Conservation (phyloP, 2,888 invertebrate species). For the Bombylius discolor region DNA sequence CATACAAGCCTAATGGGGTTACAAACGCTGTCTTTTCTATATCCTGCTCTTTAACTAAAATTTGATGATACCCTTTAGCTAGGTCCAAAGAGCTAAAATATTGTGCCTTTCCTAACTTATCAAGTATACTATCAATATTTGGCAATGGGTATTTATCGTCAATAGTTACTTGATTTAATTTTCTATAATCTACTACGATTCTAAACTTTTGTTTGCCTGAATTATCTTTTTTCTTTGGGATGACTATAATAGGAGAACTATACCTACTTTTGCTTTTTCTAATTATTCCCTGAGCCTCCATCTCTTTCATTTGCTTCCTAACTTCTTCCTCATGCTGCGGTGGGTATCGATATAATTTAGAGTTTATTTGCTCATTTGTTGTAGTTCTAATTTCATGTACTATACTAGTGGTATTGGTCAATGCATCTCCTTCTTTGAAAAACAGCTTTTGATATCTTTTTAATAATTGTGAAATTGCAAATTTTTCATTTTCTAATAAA, state of each 20-base stretch:
- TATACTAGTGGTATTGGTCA: not conserved
- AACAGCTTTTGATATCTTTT: slow-evolving; percentile 10
- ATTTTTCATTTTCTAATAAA: slow-evolving; percentile 6
- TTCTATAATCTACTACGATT: slow-evolving; percentile 9
- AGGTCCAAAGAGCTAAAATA: slow-evolving; percentile 11
- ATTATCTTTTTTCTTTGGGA: slow-evolving; percentile 7
- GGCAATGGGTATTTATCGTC: not conserved
- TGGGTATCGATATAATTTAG: slow-evolving; percentile 3
- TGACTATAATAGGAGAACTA: slow-evolving; percentile 7
- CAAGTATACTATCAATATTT: not conserved
- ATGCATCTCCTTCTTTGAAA: slow-evolving; percentile 10
- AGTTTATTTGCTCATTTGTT: too few species aligned
- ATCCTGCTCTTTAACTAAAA: slow-evolving; percentile 9
- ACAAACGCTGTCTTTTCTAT: slow-evolving; percentile 14
- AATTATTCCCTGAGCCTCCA: slow-evolving; percentile 8
- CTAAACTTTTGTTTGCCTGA: slow-evolving; percentile 8
- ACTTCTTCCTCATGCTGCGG: slow-evolving; percentile 6
- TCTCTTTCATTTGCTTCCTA: slow-evolving; percentile 2
- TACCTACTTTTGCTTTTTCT: slow-evolving; percentile 7
- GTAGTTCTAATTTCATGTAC: slow-evolving; percentile 9
- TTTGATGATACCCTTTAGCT: slow-evolving; percentile 13
- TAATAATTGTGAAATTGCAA: slow-evolving; percentile 3
- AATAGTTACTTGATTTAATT: slow-evolving; percentile 4
- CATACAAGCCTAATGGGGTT: slow-evolving; percentile 10
- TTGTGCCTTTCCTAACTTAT: slow-evolving; percentile 8